Conservation (phyloP, 2,113 vertebrate genomes). For the Muntiacus reevesi region DNA sequence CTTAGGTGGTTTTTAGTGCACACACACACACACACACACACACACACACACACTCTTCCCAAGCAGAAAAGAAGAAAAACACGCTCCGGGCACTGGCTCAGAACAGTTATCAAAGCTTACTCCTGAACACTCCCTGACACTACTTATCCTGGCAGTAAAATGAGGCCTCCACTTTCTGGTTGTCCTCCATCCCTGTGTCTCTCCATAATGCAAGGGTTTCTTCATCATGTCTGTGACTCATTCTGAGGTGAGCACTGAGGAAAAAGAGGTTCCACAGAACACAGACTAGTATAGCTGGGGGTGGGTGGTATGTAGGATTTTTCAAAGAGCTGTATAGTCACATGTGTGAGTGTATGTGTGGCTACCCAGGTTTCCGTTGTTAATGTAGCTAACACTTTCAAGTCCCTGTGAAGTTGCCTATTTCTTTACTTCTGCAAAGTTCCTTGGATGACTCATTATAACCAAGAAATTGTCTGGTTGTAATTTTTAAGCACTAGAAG, state of each 20-base stretch:
- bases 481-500: not conserved
- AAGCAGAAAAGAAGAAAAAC: not conserved
- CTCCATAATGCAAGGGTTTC: not conserved
- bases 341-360: not conserved
- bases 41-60: not conserved
- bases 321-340: not conserved
- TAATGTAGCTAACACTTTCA: not conserved
- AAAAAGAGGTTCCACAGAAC: not conserved
- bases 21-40: not conserved
- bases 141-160: not conserved
- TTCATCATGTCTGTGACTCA: not conserved
- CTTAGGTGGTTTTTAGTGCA: not conserved
- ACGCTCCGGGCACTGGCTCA: not conserved
- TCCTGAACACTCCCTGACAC: not conserved
- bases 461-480: not conserved
- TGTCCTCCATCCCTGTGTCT: not conserved
- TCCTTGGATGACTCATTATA: not conserved
- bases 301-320: not conserved
- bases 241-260: not conserved
- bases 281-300: not conserved
- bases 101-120: not conserved
- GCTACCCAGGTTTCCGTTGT: not conserved
- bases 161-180: not conserved
- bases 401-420: not conserved
- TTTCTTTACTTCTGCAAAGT: not conserved